Evolutionary conservation across 64 coral and sea anemone genomes (phyloP).

Genomic region (Montipora efflorescens): DNA sequence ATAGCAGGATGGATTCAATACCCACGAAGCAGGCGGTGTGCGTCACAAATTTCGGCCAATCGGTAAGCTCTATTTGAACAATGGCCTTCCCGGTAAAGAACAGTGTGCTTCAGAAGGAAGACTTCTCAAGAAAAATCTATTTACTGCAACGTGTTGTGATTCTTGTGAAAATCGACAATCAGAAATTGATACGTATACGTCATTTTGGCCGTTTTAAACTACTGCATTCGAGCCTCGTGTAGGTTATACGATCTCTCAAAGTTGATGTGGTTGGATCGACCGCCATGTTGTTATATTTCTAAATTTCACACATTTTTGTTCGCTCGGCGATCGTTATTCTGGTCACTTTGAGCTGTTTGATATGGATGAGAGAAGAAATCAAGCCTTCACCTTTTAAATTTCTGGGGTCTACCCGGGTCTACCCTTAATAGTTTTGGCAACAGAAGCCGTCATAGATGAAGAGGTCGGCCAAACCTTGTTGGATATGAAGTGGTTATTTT

Average conservation of each 20-base stretch:
- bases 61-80: neutral
- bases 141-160: neutral
- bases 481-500: no score
- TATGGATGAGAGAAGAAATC: no score
- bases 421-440: no score
- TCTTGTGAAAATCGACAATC: no score
- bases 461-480: neutral
- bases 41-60: neutral
- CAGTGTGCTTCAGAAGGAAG: neutral
- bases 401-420: no score
- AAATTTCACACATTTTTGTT: conserved; percentile 3
- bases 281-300: neutral
- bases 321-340: neutral
- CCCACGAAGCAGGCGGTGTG: neutral
- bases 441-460: neutral
- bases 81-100: neutral
- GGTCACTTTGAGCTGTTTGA: neutral
- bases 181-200: neutral
- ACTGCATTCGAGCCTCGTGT: no score
- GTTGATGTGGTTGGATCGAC: neutral
- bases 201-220: no score
- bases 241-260: neutral
- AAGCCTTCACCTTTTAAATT: no score
- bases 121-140: neutral
- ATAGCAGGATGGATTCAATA: no score